Conservation (phyloP, 2,797 vertebrate species). For the Balearica regulorum region DNA sequence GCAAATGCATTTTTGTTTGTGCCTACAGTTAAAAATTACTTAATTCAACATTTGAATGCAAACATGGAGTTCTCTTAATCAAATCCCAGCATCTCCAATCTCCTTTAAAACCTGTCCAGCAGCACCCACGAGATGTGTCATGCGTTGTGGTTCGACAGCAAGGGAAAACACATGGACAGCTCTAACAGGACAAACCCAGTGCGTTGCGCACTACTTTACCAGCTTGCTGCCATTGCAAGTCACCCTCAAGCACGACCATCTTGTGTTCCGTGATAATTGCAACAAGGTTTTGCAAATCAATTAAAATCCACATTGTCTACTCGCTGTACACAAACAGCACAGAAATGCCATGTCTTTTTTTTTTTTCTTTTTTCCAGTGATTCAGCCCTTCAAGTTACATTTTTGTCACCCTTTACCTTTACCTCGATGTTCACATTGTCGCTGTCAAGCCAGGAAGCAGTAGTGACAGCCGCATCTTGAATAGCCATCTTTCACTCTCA, state of each 20-base stretch:
- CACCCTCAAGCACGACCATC: neutral
- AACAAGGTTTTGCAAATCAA: constrained; percentile 7
- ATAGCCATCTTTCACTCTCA: constrained; percentile 56
- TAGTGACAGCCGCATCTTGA: constrained; percentile 25
- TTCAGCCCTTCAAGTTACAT: neutral
- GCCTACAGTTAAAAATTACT: neutral
- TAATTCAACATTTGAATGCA: neutral
- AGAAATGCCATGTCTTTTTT: neutral
- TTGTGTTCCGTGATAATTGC: neutral
- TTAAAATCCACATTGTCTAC: constrained; percentile 19
- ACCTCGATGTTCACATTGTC: neutral
- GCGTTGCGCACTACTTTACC: neutral
- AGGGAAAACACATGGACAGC: neutral
- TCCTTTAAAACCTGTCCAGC: neutral
- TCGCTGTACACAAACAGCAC: neutral
- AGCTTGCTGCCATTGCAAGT: neutral
- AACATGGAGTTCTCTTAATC: neutral
- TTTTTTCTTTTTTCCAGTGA: neutral
- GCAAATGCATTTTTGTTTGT: neutral
- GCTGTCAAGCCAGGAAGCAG: constrained; percentile 6
- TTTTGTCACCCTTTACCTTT: constrained; percentile 27
- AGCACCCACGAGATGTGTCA: rapidly evolving
- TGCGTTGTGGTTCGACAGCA: neutral
- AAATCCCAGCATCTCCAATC: neutral
- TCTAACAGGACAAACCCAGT: neutral